These are phyloP conservation scores for Erebia palarica DNA, from an alignment of 2,888 invertebrate genomes.

Conservation along the genomic window DNA sequence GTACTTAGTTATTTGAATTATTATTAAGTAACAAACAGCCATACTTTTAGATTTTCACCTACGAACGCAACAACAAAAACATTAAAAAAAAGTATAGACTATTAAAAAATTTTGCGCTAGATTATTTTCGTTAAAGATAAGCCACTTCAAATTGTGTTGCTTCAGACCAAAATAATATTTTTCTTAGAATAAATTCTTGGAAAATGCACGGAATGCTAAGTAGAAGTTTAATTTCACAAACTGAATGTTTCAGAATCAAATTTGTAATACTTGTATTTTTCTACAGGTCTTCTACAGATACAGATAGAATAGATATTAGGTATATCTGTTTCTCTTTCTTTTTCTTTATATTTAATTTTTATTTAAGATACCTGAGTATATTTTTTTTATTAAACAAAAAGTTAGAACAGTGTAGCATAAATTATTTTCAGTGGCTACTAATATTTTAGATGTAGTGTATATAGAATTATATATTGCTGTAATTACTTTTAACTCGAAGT, in stretches of 20 bases:
- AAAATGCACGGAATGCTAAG: background rate
- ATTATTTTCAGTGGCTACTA: constrained; percentile 17
- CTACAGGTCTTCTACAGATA: no score
- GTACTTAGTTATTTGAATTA: no score
- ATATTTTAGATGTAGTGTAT: constrained; percentile 17
- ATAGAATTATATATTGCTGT: constrained; percentile 28
- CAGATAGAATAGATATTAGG: no score
- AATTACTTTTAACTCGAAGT: constrained; percentile 37
- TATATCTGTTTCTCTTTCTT: background rate
- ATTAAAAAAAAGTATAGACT: no score
- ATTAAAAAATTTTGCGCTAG: background rate
- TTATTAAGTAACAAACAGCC: no score
- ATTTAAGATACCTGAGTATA: background rate
- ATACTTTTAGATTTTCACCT: no score
- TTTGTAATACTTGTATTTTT: no score
- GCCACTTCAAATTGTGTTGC: no score
- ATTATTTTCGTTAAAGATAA: background rate
- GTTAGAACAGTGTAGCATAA: background rate
- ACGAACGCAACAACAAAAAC: no score
- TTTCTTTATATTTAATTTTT: background rate
- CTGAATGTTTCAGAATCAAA: background rate
- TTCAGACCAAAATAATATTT: background rate
- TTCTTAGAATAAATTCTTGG: constrained; percentile 5
- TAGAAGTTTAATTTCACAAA: constrained; percentile 1
- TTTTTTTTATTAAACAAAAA: constrained; percentile 6